Percentiles rank a stretch among this genome's conserved stretches.
Conservation (phyloP, 2,113 vertebrate species). For the Anser cygnoides region DNA sequence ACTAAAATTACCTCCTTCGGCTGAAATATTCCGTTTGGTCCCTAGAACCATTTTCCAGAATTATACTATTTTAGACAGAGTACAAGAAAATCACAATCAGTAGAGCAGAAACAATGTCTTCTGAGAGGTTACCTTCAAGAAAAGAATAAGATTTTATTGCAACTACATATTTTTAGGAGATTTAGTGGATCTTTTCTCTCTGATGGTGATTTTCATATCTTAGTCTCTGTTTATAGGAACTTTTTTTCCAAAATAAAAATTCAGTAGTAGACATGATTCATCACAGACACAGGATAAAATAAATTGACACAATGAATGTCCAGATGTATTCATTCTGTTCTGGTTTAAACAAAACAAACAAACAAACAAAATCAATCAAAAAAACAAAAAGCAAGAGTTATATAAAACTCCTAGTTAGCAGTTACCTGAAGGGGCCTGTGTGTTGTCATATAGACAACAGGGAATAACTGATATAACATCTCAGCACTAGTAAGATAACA, state of each 20-base stretch:
- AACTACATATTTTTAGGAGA: neutral
- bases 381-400: neutral
- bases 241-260: neutral
- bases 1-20: neutral
- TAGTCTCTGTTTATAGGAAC: neutral
- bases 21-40: neutral
- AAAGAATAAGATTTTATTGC: neutral
- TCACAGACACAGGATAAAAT: neutral
- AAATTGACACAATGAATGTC: neutral
- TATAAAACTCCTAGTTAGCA: neutral
- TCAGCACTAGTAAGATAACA: neutral
- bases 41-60: neutral
- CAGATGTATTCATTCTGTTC: neutral
- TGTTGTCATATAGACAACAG: neutral
- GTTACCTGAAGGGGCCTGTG: neutral
- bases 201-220: neutral
- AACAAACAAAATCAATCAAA: too few relatives aligned
- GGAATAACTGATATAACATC: neutral
- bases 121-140: neutral
- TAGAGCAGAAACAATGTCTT: neutral
- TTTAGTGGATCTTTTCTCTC: neutral
- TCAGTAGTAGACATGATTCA: neutral
- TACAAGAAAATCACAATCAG: neutral
- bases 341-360: neutral
- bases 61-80: neutral